phyloP scores from a whole-genome alignment of 2,797 vertebrate species.

The Pantherophis vulpinus region DNA sequence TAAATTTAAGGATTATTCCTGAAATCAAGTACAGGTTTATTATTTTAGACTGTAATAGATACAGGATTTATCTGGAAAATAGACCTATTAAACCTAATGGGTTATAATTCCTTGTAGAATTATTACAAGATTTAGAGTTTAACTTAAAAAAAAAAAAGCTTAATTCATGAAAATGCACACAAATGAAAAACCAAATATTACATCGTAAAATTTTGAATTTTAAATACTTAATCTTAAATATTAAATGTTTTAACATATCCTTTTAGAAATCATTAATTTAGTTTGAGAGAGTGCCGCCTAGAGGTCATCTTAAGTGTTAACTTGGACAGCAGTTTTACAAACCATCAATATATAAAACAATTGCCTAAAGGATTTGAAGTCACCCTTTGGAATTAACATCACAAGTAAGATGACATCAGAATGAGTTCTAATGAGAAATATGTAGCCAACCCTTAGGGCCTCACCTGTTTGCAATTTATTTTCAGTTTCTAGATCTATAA shows the following conservation, averaged over 20 bases:
- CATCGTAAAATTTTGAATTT: background rate
- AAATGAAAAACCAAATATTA: background rate
- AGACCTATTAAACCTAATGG: background rate
- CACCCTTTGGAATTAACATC: constrained; percentile 9
- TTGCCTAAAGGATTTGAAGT: constrained; percentile 16
- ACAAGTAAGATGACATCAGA: constrained; percentile 25
- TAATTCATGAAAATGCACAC: background rate
- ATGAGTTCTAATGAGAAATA: constrained; percentile 6
- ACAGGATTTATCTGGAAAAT: background rate
- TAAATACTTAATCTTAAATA: background rate
- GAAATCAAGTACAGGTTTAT: background rate
- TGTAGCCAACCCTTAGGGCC: background rate
- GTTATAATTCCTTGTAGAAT: background rate
- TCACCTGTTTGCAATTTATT: background rate
- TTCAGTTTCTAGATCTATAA: background rate
- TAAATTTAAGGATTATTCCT: background rate
- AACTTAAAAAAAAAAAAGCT: background rate
- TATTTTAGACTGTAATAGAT: background rate
- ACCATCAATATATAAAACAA: constrained; percentile 47
- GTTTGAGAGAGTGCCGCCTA: constrained; percentile 77
- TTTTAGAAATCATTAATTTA: background rate
- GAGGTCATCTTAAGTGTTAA: constrained; percentile 64
- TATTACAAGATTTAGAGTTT: background rate
- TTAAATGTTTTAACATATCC: background rate
- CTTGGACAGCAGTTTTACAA: constrained; percentile 43